A percentile compares a stretch with the other conserved stretches of the same genome.
Evolutionary conservation across 2,888 invertebrate genomes (phyloP).

Genomic region (Matsumyia berberina): DNA sequence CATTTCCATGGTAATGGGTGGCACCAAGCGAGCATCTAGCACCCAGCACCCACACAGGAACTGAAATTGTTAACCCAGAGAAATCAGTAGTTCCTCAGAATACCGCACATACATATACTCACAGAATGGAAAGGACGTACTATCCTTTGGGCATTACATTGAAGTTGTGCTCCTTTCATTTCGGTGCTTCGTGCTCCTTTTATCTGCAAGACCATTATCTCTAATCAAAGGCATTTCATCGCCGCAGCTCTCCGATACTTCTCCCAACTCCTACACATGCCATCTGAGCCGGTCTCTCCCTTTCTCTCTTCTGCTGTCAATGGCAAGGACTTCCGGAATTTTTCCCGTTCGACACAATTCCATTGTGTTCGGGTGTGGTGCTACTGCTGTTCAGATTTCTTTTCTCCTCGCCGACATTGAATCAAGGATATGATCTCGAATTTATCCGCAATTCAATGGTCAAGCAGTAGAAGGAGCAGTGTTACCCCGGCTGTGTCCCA

Average conservation of each 20-base stretch:
- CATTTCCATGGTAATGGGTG: constrained; percentile 68
- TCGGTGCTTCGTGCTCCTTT: constrained; percentile 59
- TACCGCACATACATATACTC: constrained; percentile 2
- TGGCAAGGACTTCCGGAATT: constrained; percentile 68
- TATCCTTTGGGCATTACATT: constrained; percentile 57
- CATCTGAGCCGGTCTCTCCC: background rate
- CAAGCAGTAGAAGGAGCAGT: constrained; percentile 52
- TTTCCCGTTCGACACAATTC: constrained; percentile 61
- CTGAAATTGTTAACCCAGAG: constrained; percentile 63
- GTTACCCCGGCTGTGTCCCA: constrained; percentile 30
- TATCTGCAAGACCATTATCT: constrained; percentile 72
- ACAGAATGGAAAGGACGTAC: constrained; percentile 15
- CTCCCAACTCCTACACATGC: background rate
- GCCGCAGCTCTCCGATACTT: constrained; percentile 65
- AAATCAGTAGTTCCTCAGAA: constrained; percentile 63
- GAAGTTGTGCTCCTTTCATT: constrained; percentile 57
- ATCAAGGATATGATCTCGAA: constrained; percentile 74
- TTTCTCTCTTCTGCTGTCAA: constrained; percentile 31
- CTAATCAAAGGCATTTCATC: constrained; percentile 76
- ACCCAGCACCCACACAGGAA: constrained; percentile 24
- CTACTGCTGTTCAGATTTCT: constrained; percentile 16
- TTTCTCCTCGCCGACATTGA: constrained; percentile 27
- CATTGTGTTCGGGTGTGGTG: constrained; percentile 67
- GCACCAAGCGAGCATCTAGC: too few species aligned
- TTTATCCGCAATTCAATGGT: constrained; percentile 72